A percentile compares a stretch with the other conserved stretches of the same genome.
Evolutionary conservation across 2,888 invertebrate species (phyloP).

Genomic region (Yponomeuta sedellus): DNA sequence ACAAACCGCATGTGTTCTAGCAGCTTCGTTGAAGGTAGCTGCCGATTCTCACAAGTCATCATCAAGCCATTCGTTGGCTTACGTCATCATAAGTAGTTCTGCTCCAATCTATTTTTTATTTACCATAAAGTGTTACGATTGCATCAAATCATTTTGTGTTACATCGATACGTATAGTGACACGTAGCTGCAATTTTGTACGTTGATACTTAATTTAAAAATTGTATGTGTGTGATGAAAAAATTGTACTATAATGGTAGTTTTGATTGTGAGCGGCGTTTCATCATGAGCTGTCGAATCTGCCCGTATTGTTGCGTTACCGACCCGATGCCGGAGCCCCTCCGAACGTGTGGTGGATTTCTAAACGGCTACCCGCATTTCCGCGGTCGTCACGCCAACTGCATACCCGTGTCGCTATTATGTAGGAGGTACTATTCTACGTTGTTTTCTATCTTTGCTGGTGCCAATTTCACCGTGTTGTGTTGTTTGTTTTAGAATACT

Average conservation of each 20-base stretch:
- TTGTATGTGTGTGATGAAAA: slow-evolving; percentile 6
- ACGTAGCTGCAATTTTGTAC: slow-evolving; percentile 26
- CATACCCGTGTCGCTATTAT: slow-evolving; percentile 30
- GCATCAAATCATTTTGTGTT: slow-evolving; percentile 56
- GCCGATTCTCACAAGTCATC: slow-evolving; percentile 15
- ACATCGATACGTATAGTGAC: slow-evolving; percentile 41
- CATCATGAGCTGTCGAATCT: not conserved
- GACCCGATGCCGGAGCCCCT: not conserved
- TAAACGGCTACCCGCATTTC: slow-evolving; percentile 45
- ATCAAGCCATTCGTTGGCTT: slow-evolving; percentile 29
- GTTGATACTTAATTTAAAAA: slow-evolving; percentile 43
- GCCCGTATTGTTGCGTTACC: slow-evolving; percentile 12
- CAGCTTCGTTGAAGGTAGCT: not conserved
- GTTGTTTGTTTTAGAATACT: not conserved
- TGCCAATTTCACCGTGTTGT: not conserved
- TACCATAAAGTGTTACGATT: slow-evolving; percentile 44
- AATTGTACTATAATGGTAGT: slow-evolving; percentile 1
- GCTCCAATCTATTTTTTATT: slow-evolving; percentile 40
- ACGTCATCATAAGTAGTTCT: slow-evolving; percentile 37
- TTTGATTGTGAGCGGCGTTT: not conserved
- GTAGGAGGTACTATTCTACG: not conserved
- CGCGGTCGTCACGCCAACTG: slow-evolving; percentile 40
- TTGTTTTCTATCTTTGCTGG: not conserved
- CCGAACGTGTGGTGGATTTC: slow-evolving; percentile 31
- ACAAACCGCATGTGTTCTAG: slow-evolving; percentile 9